These are phyloP conservation scores for Scaptodrosophila lebanonensis DNA, from an alignment of 1,140 invertebrate species.

Conservation along the genomic window DNA sequence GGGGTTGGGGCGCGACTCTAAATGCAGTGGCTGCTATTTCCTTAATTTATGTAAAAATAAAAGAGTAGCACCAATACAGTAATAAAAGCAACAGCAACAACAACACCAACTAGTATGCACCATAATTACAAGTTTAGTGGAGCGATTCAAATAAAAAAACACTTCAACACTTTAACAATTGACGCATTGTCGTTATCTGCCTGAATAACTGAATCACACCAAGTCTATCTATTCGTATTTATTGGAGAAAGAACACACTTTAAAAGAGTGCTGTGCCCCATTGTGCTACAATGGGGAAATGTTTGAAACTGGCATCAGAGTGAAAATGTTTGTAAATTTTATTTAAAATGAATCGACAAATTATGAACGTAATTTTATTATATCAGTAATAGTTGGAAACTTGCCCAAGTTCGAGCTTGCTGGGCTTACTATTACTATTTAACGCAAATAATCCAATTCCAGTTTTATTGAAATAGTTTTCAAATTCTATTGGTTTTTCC, in stretches of 20 bases:
- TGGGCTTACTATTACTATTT: too few relatives aligned
- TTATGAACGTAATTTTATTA: too few relatives aligned
- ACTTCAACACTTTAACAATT: conserved; percentile 71
- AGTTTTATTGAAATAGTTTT: too few relatives aligned
- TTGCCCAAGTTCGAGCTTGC: too few relatives aligned
- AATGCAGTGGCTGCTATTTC: conserved; percentile 32
- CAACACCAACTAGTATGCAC: conserved; percentile 11
- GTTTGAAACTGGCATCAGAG: too few relatives aligned
- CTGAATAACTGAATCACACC: neutral
- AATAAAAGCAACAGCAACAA: conserved; percentile 31
- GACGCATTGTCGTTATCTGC: conserved; percentile 22
- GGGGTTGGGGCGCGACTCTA: conserved; percentile 8
- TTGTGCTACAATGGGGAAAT: too few relatives aligned
- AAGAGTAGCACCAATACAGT: conserved; percentile 18
- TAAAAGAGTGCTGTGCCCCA: too few relatives aligned
- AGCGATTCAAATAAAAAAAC: conserved; percentile 73
- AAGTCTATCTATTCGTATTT: conserved; percentile 34
- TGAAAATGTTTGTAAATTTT: too few relatives aligned
- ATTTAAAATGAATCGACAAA: too few relatives aligned
- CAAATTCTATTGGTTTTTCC: too few relatives aligned
- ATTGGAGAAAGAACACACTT: conserved; percentile 71
- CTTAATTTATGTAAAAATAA: conserved; percentile 38
- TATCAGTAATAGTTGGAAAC: too few relatives aligned
- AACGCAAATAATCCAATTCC: too few relatives aligned
- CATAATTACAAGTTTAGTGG: conserved; percentile 73